Evolutionary conservation across 2,113 vertebrate species (phyloP), one percentile per base, ranked within the genome.

Genomic region (Oreochromis spilurus): DNA sequence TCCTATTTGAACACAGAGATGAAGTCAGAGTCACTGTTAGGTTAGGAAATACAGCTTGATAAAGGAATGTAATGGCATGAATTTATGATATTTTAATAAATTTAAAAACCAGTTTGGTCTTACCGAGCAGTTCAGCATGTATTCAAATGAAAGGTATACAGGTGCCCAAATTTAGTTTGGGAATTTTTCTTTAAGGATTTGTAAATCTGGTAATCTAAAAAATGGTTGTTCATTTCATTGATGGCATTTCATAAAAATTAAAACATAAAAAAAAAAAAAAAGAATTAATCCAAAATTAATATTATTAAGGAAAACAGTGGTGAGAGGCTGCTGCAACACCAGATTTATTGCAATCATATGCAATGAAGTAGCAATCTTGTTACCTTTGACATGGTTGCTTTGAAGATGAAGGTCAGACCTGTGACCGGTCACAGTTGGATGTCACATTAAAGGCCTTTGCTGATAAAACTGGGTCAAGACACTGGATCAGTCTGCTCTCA

Each of bases 1-100:
- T 45, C 11, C 12, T 67, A 38, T 72, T 9, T 45, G 21, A 72
- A 10, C 21, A 48, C 1, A 75, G 24, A 70, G 2, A 45, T 45
- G 0, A 45, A 45, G 0, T 9, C 38, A 3, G 40, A 75, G 24
- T 48, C 24, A 11, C 13, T 43, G n/a, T 0, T 45, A 72, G 40
- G 21, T 72, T 16, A 45, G 9, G 8, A 17, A 72, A 72, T 43
- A 26, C 4, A 16, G 38, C 21, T 10, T 16, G 13, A 45, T 26
- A 13, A 72, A 45, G 65, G 38, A 72, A 24, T 72, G 3, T 45
- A 26, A 45, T 72, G 38, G 12, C 13, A 26, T 16, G 45, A 16
- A 31, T 50, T 72, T 48, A 16, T 50, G 24, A 4, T 29, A 11
- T 48, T 75, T 75, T 29, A 75, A 29, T 19, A 11, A 29, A 48